Conservation (phyloP, 1,140 invertebrate genomes). For the Lanistes nyassanus region DNA sequence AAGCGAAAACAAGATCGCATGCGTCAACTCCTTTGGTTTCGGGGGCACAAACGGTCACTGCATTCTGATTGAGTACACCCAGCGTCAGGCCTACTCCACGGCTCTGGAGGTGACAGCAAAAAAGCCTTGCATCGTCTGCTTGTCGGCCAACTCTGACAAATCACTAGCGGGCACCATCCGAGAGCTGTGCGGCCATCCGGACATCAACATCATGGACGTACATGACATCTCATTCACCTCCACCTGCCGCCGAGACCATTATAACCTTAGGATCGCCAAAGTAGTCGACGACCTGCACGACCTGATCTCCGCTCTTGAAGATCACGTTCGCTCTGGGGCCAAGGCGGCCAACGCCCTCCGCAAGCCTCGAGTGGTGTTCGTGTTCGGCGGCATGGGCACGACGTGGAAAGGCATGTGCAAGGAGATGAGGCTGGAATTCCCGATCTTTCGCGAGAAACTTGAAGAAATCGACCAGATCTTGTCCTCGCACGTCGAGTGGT, state of each 20-base stretch:
- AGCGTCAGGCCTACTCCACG: conserved; percentile 34
- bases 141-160: conserved; percentile 29
- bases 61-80: conserved; percentile 31
- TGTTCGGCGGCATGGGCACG: conserved; percentile 51
- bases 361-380: conserved; percentile 33
- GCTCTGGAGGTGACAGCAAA: not conserved
- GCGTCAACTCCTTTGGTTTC: conserved; percentile 57
- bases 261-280: conserved; percentile 19
- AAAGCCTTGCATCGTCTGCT: conserved; percentile 23
- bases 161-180: conserved; percentile 26
- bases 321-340: conserved; percentile 2
- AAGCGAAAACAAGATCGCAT: conserved; percentile 25
- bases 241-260: conserved; percentile 36
- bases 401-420: conserved; percentile 45
- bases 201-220: conserved; percentile 17
- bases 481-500: conserved; percentile 33
- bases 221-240: conserved; percentile 38
- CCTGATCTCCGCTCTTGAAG: not conserved
- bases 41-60: conserved; percentile 54
- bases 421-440: conserved; percentile 25
- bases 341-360: not conserved
- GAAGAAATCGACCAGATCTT: conserved; percentile 40
- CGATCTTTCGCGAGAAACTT: conserved; percentile 29
- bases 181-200: conserved; percentile 14
- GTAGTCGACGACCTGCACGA: conserved; percentile 27